Evolutionary conservation across 2,113 vertebrate species (phyloP).

Genomic region (Gallinago undulata): DNA sequence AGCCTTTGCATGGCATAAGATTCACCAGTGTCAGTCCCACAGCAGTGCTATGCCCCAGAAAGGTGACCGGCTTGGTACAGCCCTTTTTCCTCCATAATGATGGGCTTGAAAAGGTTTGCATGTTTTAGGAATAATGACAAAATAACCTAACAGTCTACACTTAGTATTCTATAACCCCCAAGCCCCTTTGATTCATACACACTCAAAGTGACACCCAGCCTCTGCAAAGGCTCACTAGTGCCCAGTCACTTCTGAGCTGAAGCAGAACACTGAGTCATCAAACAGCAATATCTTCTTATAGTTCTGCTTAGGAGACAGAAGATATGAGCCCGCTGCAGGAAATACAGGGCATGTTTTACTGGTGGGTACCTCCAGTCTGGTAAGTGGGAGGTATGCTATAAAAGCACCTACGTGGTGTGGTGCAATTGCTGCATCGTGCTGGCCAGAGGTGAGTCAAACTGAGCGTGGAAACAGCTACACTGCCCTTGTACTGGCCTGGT

Average conservation of each 20-base stretch:
- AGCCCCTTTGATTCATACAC: not conserved
- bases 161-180: not conserved
- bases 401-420: not conserved
- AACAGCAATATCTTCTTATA: not conserved
- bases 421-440: not conserved
- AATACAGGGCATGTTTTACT: not conserved
- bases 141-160: not conserved
- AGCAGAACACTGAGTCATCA: not conserved
- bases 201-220: not conserved
- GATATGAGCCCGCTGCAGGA: not conserved
- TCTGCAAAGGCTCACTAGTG: not conserved
- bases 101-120: not conserved
- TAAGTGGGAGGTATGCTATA: not conserved
- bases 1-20: not conserved
- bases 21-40: not conserved
- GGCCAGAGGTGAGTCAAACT: not conserved
- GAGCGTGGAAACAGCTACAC: not conserved
- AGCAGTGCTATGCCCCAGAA: not conserved
- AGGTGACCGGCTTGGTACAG: not conserved
- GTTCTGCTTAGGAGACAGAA: not conserved
- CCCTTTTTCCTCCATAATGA: not conserved
- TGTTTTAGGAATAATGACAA: not conserved
- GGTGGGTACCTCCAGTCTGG: not conserved
- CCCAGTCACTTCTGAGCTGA: not conserved
- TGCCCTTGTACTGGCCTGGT: not conserved